A percentile compares a stretch with the other conserved stretches of the same genome.
These are phyloP conservation scores for Oncorhynchus nerka DNA, from an alignment of 2,113 vertebrate species.

Conservation along the genomic window DNA sequence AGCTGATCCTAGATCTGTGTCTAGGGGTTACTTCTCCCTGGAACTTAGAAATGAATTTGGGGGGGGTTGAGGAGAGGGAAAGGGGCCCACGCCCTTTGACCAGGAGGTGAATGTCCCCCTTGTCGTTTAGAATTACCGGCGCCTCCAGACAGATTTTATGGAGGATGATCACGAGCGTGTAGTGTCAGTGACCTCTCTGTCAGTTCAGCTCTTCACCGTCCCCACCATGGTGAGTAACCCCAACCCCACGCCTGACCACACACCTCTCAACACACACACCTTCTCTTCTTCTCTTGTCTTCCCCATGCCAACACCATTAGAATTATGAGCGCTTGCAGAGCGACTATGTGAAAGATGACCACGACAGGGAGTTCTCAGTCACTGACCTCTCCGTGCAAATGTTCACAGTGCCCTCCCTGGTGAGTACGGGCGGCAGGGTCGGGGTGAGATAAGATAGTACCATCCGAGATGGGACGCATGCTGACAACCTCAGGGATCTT, in stretches of 20 bases:
- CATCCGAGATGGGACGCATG: neutral
- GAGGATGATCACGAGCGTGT: conserved; percentile 98
- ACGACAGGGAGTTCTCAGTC: conserved; percentile 95
- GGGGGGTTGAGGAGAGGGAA: neutral
- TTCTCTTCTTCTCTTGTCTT: conserved; percentile 68
- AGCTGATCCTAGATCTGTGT: neutral
- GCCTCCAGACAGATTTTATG: conserved; percentile 99
- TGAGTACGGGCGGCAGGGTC: conserved; percentile 76
- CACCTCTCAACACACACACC: conserved; percentile 42
- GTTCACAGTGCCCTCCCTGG: conserved; percentile 97
- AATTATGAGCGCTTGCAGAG: conserved; percentile 96
- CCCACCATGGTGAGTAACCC: conserved; percentile 96
- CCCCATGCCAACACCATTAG: conserved; percentile 82
- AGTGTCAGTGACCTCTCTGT: conserved; percentile 97
- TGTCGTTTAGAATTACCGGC: conserved; percentile 97
- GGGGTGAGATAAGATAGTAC: neutral
- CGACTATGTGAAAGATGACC: conserved; percentile 97
- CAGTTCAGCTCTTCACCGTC: conserved; percentile 98
- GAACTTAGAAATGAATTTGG: neutral
- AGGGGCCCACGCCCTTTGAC: conserved; percentile 58
- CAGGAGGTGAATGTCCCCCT: conserved; percentile 86
- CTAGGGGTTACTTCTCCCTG: neutral
- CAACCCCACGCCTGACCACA: conserved; percentile 77
- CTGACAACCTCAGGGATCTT: neutral
- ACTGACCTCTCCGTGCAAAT: conserved; percentile 98